Percentiles rank a stretch among this genome's conserved stretches.
Evolutionary conservation across 2,113 vertebrate species (phyloP).

Genomic region (Brachypteracias leptosomus): DNA sequence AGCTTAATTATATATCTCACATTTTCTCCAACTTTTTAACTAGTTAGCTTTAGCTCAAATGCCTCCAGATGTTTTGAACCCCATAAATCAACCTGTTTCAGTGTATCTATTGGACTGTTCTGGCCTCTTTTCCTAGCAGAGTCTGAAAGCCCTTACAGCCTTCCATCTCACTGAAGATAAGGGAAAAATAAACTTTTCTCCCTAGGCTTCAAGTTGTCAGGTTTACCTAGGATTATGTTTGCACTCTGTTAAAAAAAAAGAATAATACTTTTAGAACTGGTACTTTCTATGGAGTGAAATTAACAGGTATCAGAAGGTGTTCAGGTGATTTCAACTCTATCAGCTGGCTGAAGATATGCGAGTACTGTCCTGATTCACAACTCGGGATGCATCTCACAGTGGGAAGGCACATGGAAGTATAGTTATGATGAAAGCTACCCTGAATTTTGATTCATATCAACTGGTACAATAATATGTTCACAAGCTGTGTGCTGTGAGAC

Average conservation of each 20-base stretch:
- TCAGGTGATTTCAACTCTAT: background rate
- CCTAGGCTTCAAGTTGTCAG: background rate
- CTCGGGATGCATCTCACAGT: background rate
- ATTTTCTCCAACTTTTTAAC: background rate
- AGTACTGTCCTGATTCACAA: background rate
- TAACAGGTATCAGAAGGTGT: background rate
- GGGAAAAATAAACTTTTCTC: background rate
- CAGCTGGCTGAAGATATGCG: accelerated
- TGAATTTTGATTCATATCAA: background rate
- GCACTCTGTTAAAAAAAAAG: background rate
- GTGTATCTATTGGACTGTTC: background rate
- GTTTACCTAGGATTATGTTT: background rate
- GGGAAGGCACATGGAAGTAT: background rate
- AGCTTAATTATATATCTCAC: background rate
- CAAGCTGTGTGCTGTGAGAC: background rate
- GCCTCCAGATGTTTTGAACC: background rate
- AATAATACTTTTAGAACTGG: background rate
- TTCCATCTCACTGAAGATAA: background rate
- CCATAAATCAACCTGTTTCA: background rate
- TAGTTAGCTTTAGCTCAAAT: background rate
- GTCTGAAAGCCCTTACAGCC: background rate
- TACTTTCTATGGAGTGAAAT: background rate
- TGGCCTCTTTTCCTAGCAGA: background rate
- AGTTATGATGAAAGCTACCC: background rate
- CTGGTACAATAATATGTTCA: background rate